Base-by-base conservation (phyloP, 2,888 invertebrate genomes). In the Caenorhabditis sp. region DNA sequence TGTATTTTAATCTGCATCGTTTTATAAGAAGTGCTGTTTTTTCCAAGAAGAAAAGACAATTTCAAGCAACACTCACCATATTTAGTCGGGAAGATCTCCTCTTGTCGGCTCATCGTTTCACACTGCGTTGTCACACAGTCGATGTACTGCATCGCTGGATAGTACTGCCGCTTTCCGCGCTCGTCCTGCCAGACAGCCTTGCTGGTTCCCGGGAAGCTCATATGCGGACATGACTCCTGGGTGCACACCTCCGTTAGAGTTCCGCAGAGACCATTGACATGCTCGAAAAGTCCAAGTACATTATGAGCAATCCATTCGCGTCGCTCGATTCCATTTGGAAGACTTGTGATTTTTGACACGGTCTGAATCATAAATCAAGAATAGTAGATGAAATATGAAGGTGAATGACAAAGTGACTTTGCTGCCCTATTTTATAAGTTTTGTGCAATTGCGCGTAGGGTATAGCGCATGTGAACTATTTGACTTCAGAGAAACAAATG, bases 271-370 rank as follows among this genome's bases (percentile, higher is more conserved):
- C 98, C 94, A 94, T 98, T 99, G 92, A 98, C 96, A 94, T 99
- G 98, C 93, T 99, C 97, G 93, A 99, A 99, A 93, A 98, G 79
- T 3, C 89, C 89, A 6, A 92, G 82, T 13, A 86, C 91, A 93
- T 99, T 98, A 87, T 97, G 97, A 88, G 98, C 98, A 92, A 99
- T 95, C 98, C 99, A 99, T 94, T 99, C 99, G 93, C 98, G 97
- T 94, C 96, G 96, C 93, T 98, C 98, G 93, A 99, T 95, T 87
- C 97, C 97, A 89, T 95, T 95, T 90, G 98, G 98, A 93, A 98
- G 94, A 93, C 96, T 96, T 88, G 98, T 97, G 92, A 98, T 94
- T 93, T 96, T 95, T 93, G 95, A 95, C 94, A 98, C 95, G 94
- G 88, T 89, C 87, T 88, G 81, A 35, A 85, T 67, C 32, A 51